phyloP scores from a whole-genome alignment of 2,888 invertebrate species.

The Dexiosoma caninum region DNA sequence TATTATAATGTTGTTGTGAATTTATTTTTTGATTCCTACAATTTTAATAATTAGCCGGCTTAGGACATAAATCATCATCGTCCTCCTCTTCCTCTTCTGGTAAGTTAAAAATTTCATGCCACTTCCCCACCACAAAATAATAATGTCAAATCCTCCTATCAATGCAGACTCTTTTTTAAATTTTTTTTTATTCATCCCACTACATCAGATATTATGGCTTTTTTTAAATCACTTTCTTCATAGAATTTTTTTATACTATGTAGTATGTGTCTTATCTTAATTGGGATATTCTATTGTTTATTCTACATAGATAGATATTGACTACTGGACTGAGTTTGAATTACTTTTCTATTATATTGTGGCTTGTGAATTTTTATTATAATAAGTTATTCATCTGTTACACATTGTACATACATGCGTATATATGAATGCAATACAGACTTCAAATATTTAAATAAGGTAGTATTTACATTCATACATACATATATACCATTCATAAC shows the following conservation, averaged over 20 bases:
- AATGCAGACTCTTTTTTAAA: background rate
- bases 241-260: constrained; percentile 17
- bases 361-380: background rate
- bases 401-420: no score
- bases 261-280: background rate
- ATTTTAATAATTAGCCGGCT: constrained; percentile 71
- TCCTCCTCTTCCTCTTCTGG: constrained; percentile 60
- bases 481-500: background rate
- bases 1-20: constrained; percentile 45
- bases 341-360: background rate
- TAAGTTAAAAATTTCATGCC: constrained; percentile 61
- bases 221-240: background rate
- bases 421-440: background rate
- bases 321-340: background rate
- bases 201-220: background rate
- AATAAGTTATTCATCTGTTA: background rate
- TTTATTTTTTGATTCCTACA: constrained; percentile 40
- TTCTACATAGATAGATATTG: constrained; percentile 7
- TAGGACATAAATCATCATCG: constrained; percentile 71
- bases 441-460: background rate
- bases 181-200: background rate
- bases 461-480: background rate
- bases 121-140: background rate
- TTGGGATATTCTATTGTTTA: background rate
- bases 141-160: constrained; percentile 12